A percentile compares a stretch with the other conserved stretches of the same genome.
phyloP scores from a whole-genome alignment of 1,140 invertebrate genomes.

The Apolygus lucorum region DNA sequence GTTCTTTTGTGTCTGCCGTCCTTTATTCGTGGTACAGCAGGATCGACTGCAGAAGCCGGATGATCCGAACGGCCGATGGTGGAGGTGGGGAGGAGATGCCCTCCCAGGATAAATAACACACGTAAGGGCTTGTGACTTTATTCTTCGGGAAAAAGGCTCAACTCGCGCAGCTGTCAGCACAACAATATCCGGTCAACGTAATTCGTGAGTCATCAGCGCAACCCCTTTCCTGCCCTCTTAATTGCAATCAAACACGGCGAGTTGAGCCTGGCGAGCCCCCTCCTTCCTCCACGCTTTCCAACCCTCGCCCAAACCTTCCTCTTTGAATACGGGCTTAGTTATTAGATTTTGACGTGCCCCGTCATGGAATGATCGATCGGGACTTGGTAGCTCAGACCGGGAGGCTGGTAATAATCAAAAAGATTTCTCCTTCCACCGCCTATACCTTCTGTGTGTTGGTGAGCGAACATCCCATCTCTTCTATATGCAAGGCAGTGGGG shows the following conservation, averaged over 20 bases:
- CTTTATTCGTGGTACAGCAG: too few relatives aligned
- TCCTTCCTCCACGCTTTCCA: background rate
- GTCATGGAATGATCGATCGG: constrained; percentile 15
- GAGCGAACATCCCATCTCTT: background rate
- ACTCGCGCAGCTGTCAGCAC: constrained; percentile 15
- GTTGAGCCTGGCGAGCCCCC: background rate
- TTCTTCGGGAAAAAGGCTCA: background rate
- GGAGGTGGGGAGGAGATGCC: background rate
- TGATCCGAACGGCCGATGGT: constrained; percentile 1
- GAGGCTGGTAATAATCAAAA: background rate
- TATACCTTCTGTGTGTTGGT: too few relatives aligned
- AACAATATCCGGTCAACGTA: constrained; percentile 16
- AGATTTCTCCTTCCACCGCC: background rate
- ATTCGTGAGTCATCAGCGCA: constrained; percentile 10
- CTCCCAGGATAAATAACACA: constrained; percentile 8
- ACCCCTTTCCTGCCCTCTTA: constrained; percentile 7
- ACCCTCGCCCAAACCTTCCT: background rate
- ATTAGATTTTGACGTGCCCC: constrained; percentile 16
- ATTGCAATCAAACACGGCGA: constrained; percentile 16
- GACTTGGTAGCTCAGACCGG: background rate
- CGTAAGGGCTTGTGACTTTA: constrained; percentile 8
- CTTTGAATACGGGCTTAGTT: constrained; percentile 16
- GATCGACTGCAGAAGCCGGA: background rate
- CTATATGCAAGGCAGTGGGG: background rate
- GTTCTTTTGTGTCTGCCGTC: too few relatives aligned